Conservation (phyloP, 2,888 invertebrate genomes). For the Tetranychus truncatus region DNA sequence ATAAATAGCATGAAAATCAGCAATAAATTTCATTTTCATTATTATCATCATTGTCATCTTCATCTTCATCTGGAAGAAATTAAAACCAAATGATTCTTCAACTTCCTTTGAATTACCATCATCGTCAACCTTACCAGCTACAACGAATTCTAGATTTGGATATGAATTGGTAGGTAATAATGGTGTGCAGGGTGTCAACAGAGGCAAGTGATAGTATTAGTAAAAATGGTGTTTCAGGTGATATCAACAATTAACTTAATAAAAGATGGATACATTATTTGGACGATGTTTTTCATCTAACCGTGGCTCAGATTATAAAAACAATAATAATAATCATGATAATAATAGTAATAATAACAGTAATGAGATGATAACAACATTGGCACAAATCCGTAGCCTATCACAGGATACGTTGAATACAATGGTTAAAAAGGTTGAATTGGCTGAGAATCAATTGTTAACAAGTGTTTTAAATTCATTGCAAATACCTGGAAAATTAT, state of each 20-base stretch:
- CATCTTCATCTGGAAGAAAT: not conserved
- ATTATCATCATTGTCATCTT: too few species aligned
- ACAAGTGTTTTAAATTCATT: not conserved
- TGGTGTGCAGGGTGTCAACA: not conserved
- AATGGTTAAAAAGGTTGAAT: not conserved
- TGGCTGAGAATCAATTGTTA: not conserved
- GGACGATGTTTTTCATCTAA: not conserved
- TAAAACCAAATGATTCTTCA: not conserved
- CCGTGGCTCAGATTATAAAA: not conserved
- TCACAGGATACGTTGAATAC: not conserved
- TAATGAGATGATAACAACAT: not conserved
- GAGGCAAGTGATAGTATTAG: too few species aligned
- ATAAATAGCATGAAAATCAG: too few species aligned
- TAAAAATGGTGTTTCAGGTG: not conserved
- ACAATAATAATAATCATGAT: too few species aligned
- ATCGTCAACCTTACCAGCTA: not conserved
- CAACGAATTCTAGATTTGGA: not conserved
- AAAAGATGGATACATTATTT: not conserved
- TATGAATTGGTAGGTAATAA: not conserved
- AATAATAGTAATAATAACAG: not conserved
- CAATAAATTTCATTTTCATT: too few species aligned
- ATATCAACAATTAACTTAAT: not conserved
- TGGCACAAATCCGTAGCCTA: not conserved
- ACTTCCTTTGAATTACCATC: not conserved
- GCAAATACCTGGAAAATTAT: not conserved